Evolutionary conservation across 2,888 invertebrate genomes (phyloP).

Genomic region (Lithophane socia): DNA sequence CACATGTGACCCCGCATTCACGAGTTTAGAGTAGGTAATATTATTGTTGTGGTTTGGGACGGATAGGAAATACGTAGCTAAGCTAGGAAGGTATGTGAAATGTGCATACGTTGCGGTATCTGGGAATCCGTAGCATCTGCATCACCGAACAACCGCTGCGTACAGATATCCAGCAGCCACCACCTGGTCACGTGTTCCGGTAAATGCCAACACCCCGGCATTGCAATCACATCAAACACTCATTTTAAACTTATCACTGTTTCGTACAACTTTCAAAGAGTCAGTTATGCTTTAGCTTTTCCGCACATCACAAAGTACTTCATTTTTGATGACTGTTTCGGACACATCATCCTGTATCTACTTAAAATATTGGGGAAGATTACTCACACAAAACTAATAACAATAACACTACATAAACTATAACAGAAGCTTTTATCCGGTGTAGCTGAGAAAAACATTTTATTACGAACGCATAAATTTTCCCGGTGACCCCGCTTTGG

Average conservation of each 20-base stretch:
- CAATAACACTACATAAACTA: conserved; percentile 18
- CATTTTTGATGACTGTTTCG: conserved; percentile 18
- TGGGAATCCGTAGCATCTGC: conserved; percentile 84
- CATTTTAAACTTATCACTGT: conserved; percentile 53
- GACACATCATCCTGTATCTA: conserved; percentile 17
- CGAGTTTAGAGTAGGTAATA: conserved; percentile 29
- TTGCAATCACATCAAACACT: conserved; percentile 68
- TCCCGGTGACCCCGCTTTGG: conserved; percentile 37
- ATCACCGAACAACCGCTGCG: conserved; percentile 87
- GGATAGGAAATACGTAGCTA: conserved; percentile 25
- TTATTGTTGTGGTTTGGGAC: conserved; percentile 38
- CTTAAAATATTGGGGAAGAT: conserved; percentile 5
- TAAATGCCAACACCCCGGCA: conserved; percentile 89
- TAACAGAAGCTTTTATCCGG: conserved; percentile 22
- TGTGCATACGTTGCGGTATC: conserved; percentile 85
- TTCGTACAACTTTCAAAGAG: conserved; percentile 1
- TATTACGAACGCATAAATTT: conserved; percentile 53
- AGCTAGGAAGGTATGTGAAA: conserved; percentile 37
- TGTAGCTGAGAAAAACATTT: conserved; percentile 39
- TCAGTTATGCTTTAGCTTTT: conserved; percentile 24
- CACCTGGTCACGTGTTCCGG: conserved; percentile 91
- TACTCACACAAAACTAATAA: conserved; percentile 7
- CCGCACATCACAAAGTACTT: conserved; percentile 9
- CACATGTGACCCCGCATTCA: conserved; percentile 43
- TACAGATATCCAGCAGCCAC: conserved; percentile 92